A percentile compares a stretch with the other conserved stretches of the same genome.
Evolutionary conservation across 2,797 vertebrate species (phyloP).

Genomic region (Zenarchopterus dispar): DNA sequence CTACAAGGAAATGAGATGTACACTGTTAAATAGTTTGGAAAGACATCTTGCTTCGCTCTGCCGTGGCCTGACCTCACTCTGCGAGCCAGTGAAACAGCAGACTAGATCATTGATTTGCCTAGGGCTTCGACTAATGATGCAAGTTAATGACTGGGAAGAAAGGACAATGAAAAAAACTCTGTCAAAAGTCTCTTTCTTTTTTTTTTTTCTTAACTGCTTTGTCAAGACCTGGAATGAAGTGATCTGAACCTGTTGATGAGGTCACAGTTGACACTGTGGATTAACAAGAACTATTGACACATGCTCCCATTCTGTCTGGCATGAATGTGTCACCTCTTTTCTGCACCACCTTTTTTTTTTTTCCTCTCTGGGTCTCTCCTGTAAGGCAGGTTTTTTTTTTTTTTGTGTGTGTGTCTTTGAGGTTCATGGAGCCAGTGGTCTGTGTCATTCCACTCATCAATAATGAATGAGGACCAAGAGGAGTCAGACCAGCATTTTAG

Average conservation of each 20-base stretch:
- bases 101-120: slow-evolving; percentile 50
- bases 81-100: slow-evolving; percentile 31
- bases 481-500: slow-evolving; percentile 27
- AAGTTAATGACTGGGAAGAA: slow-evolving; percentile 18
- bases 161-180: neutral
- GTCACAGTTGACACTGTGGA: neutral
- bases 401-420: slow-evolving; percentile 35
- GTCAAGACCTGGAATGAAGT: slow-evolving; percentile 4
- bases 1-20: slow-evolving; percentile 73
- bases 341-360: slow-evolving; percentile 17
- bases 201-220: slow-evolving; percentile 4
- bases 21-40: slow-evolving; percentile 78
- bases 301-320: slow-evolving; percentile 1
- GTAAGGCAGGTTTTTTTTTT: too few relatives aligned
- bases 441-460: slow-evolving; percentile 55
- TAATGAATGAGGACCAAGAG: slow-evolving; percentile 59
- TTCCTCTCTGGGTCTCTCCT: slow-evolving; percentile 34
- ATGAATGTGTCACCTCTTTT: slow-evolving; percentile 11
- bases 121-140: slow-evolving; percentile 57
- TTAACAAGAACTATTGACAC: slow-evolving; percentile 23
- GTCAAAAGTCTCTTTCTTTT: neutral
- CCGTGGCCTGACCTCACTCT: slow-evolving; percentile 61
- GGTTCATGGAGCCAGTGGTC: slow-evolving; percentile 46
- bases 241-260: slow-evolving; percentile 43
- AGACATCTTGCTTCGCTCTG: slow-evolving; percentile 61